Evolutionary conservation across 2,113 vertebrate species (phyloP), one percentile per base, ranked within the genome.

Genomic region (Gasterosteus aculeatus): DNA sequence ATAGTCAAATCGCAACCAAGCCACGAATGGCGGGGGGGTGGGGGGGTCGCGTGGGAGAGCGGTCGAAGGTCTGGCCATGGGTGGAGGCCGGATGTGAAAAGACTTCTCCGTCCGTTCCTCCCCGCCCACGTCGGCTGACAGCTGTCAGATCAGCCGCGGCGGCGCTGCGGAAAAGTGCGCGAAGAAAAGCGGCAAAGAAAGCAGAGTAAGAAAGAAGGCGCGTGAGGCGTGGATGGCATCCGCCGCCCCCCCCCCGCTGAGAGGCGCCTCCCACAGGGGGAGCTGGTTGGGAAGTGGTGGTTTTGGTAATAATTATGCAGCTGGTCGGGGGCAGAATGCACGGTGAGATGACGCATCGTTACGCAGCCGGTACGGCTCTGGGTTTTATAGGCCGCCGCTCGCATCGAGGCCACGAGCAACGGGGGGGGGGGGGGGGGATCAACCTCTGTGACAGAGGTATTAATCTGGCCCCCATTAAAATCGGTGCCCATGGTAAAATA

Each of bases 401-500:
- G 79, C 62, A 81, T 84, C 75, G 65, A 88, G 88, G 78, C 88
- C 85, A 47, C 15, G 66, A 77, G 79, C 66, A 62, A 82, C 58
- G 64, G 60, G 78, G 76, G 46, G 63, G 62, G 69, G 81, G 46
- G 71, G 62, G 49, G 73, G 78, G 58, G 81, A 75, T 73, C 80
- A 82, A 75, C 81, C 81, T 75, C 73, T 78, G 79, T 83, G 83
- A 86, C 77, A 85, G 77, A 82, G 75, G 81, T 90, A 92, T 92
- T 93, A 91, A 91, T 93, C 91, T 86, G 82, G 46, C 61, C 77
- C 81, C 86, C 85, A 88, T 91, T 92, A 88, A 89, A 93, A 90
- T 83, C 78, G 72, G 68, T 31, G 74, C 58, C 86, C 59, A 77
- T 81, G 80, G 90, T 92, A 90, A 93, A 93, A 91, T 81, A 88